Base-by-base conservation (phyloP, 2,888 invertebrate species). In the Pycnomerus fuliginosus region DNA sequence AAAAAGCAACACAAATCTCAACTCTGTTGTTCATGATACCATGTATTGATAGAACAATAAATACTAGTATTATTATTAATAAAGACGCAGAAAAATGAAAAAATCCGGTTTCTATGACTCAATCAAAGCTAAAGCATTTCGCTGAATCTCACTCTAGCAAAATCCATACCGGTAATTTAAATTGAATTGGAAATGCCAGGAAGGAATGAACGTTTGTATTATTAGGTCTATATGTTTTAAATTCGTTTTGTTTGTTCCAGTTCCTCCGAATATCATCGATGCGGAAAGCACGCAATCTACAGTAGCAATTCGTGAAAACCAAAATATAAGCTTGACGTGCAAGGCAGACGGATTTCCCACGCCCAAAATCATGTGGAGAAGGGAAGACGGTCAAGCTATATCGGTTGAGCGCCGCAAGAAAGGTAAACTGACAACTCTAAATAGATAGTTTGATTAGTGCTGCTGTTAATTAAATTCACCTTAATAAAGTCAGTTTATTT, bases 191-290 rank as follows among this genome's bases (percentile, higher is more conserved):
- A n/a, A n/a, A n/a, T n/a, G n/a, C n/a, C n/a, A n/a, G n/a, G n/a
- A n/a, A n/a, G n/a, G n/a, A n/a, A n/a, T n/a, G n/a, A n/a, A n/a
- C n/a, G n/a, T n/a, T n/a, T n/a, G n/a, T n/a, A n/a, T n/a, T n/a
- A n/a, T n/a, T n/a, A n/a, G n/a, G n/a, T n/a, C n/a, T n/a, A n/a
- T n/a, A n/a, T 38, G 42, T 43, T 48, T 44, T 44, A 48, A 48
- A 44, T 48, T 43, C 24, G 40, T 35, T 36, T 27, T 25, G 38
- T 43, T 62, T 48, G 56, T 73, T 70, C 10, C 78, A 97, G 96
- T 96, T 55, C 95, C 96, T 8, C 94, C 96, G 4, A 89, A 90
- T 64, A 96, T 97, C 65, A 74, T 93, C 71, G 94, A 95, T 69
- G 83, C 87, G 20, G 85, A 89, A 58, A 93, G 92, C 70, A 91